These are phyloP conservation scores for Marasmarcha lunaedactyla DNA, from an alignment of 2,888 invertebrate genomes.

Conservation along the genomic window DNA sequence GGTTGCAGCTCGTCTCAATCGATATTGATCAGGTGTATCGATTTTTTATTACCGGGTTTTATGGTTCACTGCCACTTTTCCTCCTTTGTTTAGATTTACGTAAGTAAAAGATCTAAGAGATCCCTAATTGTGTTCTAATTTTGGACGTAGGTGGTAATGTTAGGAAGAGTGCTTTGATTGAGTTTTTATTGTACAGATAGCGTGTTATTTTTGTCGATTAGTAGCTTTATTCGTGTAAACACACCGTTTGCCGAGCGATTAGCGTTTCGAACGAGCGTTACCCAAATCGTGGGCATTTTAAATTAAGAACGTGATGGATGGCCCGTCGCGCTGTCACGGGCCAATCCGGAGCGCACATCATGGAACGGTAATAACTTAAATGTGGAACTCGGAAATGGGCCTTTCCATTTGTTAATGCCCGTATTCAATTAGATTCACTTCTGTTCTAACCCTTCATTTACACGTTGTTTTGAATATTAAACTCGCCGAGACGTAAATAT, in stretches of 20 bases:
- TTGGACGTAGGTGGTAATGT: background rate
- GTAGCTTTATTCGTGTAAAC: conserved; percentile 36
- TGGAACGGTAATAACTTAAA: conserved; percentile 59
- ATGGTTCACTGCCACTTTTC: conserved; percentile 60
- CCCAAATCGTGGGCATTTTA: conserved; percentile 63
- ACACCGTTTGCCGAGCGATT: conserved; percentile 44
- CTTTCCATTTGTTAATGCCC: conserved; percentile 66
- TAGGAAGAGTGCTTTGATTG: conserved; percentile 15
- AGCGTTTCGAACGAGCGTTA: conserved; percentile 42
- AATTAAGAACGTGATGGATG: conserved; percentile 67
- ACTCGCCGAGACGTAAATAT: conserved; percentile 37
- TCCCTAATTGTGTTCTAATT: conserved; percentile 27
- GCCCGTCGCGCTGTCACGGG: conserved; percentile 53
- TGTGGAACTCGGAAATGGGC: conserved; percentile 58
- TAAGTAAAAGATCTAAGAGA: conserved; percentile 35
- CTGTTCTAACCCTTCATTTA: conserved; percentile 47
- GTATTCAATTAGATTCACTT: conserved; percentile 66
- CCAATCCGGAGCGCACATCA: conserved; percentile 49
- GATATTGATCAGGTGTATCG: conserved; percentile 55
- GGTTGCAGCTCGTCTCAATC: conserved; percentile 43
- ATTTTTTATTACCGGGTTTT: conserved; percentile 53
- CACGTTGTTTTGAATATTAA: conserved; percentile 53
- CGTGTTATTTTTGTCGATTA: conserved; percentile 42
- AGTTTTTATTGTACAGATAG: conserved; percentile 37
- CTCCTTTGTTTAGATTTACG: conserved; percentile 46